Conservation (phyloP, 2,797 vertebrate species). For the Craterocephalus amniculus region DNA sequence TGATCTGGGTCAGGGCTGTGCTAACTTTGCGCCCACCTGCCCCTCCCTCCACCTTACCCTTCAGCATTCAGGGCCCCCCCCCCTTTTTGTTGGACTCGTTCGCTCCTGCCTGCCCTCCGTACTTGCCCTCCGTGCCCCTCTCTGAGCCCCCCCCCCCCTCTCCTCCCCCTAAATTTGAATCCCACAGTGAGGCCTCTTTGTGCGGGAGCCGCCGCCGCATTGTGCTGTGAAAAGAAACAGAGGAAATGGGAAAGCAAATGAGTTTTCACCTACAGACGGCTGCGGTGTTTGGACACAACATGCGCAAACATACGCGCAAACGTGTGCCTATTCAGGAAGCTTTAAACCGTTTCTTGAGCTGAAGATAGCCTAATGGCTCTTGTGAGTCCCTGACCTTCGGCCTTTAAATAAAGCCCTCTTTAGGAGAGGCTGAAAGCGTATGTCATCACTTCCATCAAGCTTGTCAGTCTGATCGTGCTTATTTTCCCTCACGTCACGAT, state of each 20-base stretch:
- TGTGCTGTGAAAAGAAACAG: conserved; percentile 65
- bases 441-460: not conserved
- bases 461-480: not conserved
- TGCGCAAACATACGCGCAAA: conserved; percentile 15
- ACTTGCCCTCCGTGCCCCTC: conserved; percentile 44
- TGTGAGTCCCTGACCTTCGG: conserved; percentile 28
- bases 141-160: not conserved
- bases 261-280: conserved; percentile 52
- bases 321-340: conserved; percentile 11
- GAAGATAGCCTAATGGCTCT: conserved; percentile 5
- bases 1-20: conserved; percentile 35
- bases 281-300: conserved; percentile 30
- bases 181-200: conserved; percentile 75
- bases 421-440: not conserved
- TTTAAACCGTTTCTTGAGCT: conserved; percentile 25
- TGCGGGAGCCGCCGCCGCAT: conserved; percentile 63
- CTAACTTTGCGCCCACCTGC: conserved; percentile 34
- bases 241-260: conserved; percentile 72
- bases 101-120: conserved; percentile 34
- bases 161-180: conserved; percentile 70
- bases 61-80: conserved; percentile 41
- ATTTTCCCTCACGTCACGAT: not conserved
- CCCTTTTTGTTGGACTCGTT: conserved; percentile 38
- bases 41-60: conserved; percentile 37
- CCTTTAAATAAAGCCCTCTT: conserved; percentile 41